Conservation (phyloP, 2,797 vertebrate species). For the Gambelia wislizenii region DNA sequence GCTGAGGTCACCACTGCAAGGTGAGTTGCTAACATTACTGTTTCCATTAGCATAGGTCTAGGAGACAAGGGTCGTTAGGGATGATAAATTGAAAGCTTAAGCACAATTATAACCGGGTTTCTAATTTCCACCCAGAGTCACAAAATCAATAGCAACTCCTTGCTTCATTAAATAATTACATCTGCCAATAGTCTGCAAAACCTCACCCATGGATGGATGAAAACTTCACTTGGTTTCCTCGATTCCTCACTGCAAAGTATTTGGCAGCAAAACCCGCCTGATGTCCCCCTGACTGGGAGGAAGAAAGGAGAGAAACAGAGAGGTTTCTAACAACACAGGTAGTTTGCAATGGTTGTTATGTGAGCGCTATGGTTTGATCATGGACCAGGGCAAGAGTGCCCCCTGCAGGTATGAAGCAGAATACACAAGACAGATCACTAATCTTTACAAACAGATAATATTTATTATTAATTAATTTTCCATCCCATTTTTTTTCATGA, state of each 20-base stretch:
- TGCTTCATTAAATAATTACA: slow-evolving; percentile 67
- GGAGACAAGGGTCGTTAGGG: neutral
- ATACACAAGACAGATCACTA: too few relatives aligned
- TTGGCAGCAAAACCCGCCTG: neutral
- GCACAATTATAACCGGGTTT: slow-evolving; percentile 60
- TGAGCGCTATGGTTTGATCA: neutral
- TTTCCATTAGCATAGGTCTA: neutral
- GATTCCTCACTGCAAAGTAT: neutral
- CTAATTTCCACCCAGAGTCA: slow-evolving; percentile 61
- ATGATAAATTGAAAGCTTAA: slow-evolving; percentile 53
- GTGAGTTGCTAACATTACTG: rapidly evolving
- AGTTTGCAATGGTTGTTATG: neutral
- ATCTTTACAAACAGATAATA: neutral
- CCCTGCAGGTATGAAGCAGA: neutral
- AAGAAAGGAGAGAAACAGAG: neutral
- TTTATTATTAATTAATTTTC: neutral
- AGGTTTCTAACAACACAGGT: neutral
- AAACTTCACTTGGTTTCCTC: slow-evolving; percentile 35
- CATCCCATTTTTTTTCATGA: too few relatives aligned
- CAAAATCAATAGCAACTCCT: slow-evolving; percentile 65
- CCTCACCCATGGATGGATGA: slow-evolving; percentile 33
- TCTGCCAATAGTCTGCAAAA: slow-evolving; percentile 44
- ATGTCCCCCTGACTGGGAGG: neutral
- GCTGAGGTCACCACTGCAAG: neutral
- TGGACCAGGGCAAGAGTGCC: neutral